Evolutionary conservation across 2,888 invertebrate species (phyloP).

Genomic region (Epinotia demarniana): DNA sequence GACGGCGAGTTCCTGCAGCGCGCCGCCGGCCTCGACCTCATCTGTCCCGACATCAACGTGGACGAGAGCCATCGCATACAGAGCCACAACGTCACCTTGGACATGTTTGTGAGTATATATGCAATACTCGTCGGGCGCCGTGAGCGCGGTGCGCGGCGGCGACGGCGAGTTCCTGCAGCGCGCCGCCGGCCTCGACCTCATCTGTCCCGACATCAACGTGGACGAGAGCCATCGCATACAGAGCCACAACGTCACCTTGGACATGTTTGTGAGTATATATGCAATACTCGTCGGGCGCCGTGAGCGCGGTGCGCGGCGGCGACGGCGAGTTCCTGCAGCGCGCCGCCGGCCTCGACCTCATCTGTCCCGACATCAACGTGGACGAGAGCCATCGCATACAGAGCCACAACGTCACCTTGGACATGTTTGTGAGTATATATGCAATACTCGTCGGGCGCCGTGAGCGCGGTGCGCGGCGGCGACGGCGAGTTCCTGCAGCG

Average conservation of each 20-base stretch:
- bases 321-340: conserved; percentile 85
- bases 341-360: conserved; percentile 84
- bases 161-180: conserved; percentile 85
- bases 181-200: conserved; percentile 84
- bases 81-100: conserved; percentile 91
- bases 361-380: conserved; percentile 86
- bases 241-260: conserved; percentile 91
- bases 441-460: conserved; percentile 62
- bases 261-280: conserved; percentile 89
- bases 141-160: conserved; percentile 79
- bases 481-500: conserved; percentile 85
- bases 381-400: conserved; percentile 81
- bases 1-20: conserved; percentile 85
- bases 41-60: conserved; percentile 86
- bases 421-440: conserved; percentile 89
- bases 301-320: conserved; percentile 79
- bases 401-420: conserved; percentile 91
- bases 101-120: conserved; percentile 89
- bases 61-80: conserved; percentile 81
- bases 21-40: conserved; percentile 84
- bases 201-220: conserved; percentile 86
- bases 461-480: conserved; percentile 79
- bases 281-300: conserved; percentile 62
- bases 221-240: conserved; percentile 81
- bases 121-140: conserved; percentile 62